Percentiles rank a stretch among this genome's conserved stretches.
Conservation (phyloP, 2,797 vertebrate species). For the Hippocampus kuda region DNA sequence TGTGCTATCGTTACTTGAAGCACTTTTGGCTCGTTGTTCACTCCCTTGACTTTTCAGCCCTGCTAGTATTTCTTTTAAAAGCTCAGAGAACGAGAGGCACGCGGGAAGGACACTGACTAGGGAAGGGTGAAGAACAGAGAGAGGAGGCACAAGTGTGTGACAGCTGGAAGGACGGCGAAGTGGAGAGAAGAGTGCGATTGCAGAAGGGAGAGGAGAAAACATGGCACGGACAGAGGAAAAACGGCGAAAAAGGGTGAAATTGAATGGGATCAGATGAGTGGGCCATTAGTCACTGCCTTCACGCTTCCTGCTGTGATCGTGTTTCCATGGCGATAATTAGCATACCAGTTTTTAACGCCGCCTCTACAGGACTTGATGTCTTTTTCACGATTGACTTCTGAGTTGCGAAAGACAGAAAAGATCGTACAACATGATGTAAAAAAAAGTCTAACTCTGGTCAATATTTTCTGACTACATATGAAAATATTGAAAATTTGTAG, state of each 20-base stretch:
- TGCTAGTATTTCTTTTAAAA: constrained; percentile 13
- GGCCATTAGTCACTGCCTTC: constrained; percentile 59
- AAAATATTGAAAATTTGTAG: not conserved
- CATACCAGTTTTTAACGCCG: constrained; percentile 54
- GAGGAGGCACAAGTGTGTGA: constrained; percentile 24
- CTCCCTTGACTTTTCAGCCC: constrained; percentile 9
- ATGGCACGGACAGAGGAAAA: constrained; percentile 10
- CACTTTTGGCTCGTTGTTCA: not conserved
- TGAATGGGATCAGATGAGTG: constrained; percentile 55
- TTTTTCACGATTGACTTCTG: constrained; percentile 51
- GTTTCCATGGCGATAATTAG: constrained; percentile 60
- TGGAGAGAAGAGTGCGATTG: constrained; percentile 24
- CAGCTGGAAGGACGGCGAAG: constrained; percentile 28
- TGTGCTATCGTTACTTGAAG: constrained; percentile 16
- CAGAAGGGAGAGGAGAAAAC: constrained; percentile 22
- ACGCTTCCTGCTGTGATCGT: constrained; percentile 53
- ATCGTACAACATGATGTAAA: not conserved
- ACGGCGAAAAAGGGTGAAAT: constrained; percentile 19
- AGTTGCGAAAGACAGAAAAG: constrained; percentile 20
- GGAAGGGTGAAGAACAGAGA: constrained; percentile 13
- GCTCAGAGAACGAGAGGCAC: constrained; percentile 5
- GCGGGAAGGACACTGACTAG: not conserved
- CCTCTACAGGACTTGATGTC: constrained; percentile 32
- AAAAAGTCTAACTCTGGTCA: not conserved
- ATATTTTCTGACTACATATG: not conserved